phyloP scores from a whole-genome alignment of 2,113 vertebrate genomes.

The Nerophis lumbriciformis region DNA sequence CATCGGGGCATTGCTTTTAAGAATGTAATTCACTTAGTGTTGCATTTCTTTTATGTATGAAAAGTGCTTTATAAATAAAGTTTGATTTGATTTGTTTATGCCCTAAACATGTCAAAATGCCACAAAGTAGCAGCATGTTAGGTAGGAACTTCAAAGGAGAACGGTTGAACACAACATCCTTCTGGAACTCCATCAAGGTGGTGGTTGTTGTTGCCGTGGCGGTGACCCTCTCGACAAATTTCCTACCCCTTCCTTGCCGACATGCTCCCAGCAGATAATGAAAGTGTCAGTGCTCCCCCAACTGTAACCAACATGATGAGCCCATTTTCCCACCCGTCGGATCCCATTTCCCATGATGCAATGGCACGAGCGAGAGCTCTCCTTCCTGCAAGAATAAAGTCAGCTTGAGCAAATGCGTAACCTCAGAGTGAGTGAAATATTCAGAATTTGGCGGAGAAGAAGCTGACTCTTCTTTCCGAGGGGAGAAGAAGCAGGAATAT shows the following conservation, averaged over 20 bases:
- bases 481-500: not conserved
- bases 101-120: too few relatives aligned
- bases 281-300: constrained; percentile 44
- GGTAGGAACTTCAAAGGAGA: not conserved
- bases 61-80: too few relatives aligned
- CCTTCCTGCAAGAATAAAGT: not conserved
- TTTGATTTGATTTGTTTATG: too few relatives aligned
- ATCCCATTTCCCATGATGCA: constrained; percentile 30
- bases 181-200: constrained; percentile 1
- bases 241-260: constrained; percentile 23
- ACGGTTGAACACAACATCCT: not conserved
- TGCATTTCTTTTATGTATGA: too few relatives aligned
- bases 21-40: too few relatives aligned
- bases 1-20: too few relatives aligned
- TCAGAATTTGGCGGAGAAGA: not conserved
- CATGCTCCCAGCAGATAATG: constrained; percentile 30
- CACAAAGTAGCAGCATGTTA: not conserved
- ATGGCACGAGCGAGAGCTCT: constrained; percentile 8
- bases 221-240: constrained; percentile 14
- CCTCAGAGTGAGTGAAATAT: too few relatives aligned
- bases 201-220: not conserved
- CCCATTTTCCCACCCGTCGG: constrained; percentile 23
- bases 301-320: constrained; percentile 46
- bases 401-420: not conserved
- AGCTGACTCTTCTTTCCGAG: not conserved